Evolutionary conservation across 2,888 invertebrate genomes (phyloP).

Genomic region (Drosophila mimica): DNA sequence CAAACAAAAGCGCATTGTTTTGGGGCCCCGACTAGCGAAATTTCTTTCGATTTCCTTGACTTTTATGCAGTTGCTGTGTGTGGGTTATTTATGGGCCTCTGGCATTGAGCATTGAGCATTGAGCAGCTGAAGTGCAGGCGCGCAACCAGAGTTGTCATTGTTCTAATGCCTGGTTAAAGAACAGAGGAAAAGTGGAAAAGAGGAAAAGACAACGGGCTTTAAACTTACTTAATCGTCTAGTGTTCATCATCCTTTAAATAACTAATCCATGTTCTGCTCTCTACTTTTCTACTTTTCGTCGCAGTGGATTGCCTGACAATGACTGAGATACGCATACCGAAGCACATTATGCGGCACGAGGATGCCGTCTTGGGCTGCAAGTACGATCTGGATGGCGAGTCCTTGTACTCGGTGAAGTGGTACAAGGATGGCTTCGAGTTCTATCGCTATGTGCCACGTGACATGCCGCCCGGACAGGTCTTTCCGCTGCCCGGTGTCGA

Average conservation of each 20-base stretch:
- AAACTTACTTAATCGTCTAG: slow-evolving; percentile 45
- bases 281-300: slow-evolving; percentile 14
- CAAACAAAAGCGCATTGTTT: slow-evolving; percentile 80
- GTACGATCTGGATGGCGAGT: slow-evolving; percentile 93
- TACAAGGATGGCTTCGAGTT: slow-evolving; percentile 96
- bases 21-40: slow-evolving; percentile 44
- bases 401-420: slow-evolving; percentile 95
- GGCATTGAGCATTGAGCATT: slow-evolving; percentile 64
- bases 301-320: slow-evolving; percentile 88
- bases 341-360: slow-evolving; percentile 92
- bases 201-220: slow-evolving; percentile 21
- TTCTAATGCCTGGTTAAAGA: slow-evolving; percentile 41
- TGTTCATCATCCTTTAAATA: slow-evolving; percentile 26
- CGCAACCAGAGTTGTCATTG: slow-evolving; percentile 34
- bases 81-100: slow-evolving; percentile 75
- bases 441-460: slow-evolving; percentile 93
- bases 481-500: slow-evolving; percentile 92
- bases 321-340: slow-evolving; percentile 92
- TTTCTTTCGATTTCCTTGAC: slow-evolving; percentile 79
- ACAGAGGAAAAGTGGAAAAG: neutral
- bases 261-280: slow-evolving; percentile 19
- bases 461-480: slow-evolving; percentile 92
- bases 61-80: slow-evolving; percentile 79
- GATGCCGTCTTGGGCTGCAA: slow-evolving; percentile 92
- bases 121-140: slow-evolving; percentile 9